Evolutionary conservation across 2,113 vertebrate genomes (phyloP).

Genomic region (Colossoma macropomum): DNA sequence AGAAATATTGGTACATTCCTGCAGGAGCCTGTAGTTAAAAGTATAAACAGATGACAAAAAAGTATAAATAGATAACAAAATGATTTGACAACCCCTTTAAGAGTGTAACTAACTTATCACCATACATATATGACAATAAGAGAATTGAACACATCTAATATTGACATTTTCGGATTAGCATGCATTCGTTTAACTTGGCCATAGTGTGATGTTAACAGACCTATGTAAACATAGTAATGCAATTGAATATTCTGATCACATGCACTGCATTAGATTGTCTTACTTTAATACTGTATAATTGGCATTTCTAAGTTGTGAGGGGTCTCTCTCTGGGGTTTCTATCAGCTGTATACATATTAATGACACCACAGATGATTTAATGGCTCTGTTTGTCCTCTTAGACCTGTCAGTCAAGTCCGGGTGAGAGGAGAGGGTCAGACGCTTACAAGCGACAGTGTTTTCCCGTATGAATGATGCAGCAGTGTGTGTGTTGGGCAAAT

Average conservation of each 20-base stretch:
- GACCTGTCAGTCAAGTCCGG: slow-evolving; percentile 34
- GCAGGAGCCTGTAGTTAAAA: too few relatives aligned
- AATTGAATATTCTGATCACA: background rate
- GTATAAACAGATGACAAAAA: too few relatives aligned
- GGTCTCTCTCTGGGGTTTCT: slow-evolving; percentile 9
- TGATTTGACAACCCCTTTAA: too few relatives aligned
- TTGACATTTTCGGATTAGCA: too few relatives aligned
- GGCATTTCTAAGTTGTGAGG: background rate
- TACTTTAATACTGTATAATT: slow-evolving; percentile 33
- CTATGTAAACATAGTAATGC: too few relatives aligned
- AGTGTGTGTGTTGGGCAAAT: slow-evolving; percentile 13
- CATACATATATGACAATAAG: too few relatives aligned
- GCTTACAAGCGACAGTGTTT: slow-evolving; percentile 11
- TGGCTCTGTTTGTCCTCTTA: background rate
- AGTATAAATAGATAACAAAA: too few relatives aligned
- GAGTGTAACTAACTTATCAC: too few relatives aligned
- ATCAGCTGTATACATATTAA: slow-evolving; percentile 22
- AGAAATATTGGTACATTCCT: too few relatives aligned
- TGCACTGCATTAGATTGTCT: slow-evolving; percentile 18
- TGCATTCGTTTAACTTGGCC: too few relatives aligned
- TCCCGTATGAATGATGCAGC: slow-evolving; percentile 15
- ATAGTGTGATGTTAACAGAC: too few relatives aligned
- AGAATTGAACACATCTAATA: too few relatives aligned
- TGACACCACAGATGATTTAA: slow-evolving; percentile 21
- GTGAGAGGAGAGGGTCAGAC: slow-evolving; percentile 3